These are phyloP conservation scores for Melitaea cinxia DNA, from an alignment of 1,140 invertebrate species.

Conservation along the genomic window DNA sequence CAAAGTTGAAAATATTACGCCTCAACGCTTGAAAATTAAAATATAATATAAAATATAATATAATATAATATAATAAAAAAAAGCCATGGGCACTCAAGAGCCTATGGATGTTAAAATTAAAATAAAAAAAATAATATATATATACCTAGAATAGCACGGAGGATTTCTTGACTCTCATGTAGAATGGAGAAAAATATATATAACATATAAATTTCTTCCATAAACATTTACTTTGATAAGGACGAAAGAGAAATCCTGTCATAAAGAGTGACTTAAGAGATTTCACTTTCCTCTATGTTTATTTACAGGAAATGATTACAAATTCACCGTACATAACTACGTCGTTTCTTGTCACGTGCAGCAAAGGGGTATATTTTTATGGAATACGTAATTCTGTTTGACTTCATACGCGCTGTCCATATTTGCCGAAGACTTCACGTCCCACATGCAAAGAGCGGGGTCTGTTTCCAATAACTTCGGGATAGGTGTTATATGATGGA, in stretches of 20 bases:
- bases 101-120: too few relatives aligned
- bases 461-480: conserved; percentile 43
- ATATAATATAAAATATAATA: too few relatives aligned
- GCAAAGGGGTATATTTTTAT: conserved; percentile 79
- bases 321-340: conserved; percentile 38
- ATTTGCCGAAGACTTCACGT: conserved; percentile 79
- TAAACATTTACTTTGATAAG: background rate
- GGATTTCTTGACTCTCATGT: too few relatives aligned
- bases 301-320: conserved; percentile 37
- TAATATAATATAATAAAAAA: too few relatives aligned
- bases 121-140: too few relatives aligned
- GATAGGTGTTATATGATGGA: background rate
- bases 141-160: too few relatives aligned
- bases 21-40: too few relatives aligned
- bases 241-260: background rate
- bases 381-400: conserved; percentile 81
- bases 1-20: too few relatives aligned
- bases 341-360: conserved; percentile 62
- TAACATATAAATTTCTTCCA: background rate
- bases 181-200: too few relatives aligned
- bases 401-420: conserved; percentile 81
- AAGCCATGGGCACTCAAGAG: too few relatives aligned
- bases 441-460: conserved; percentile 73
- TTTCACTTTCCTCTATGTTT: conserved; percentile 15
- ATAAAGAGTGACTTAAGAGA: conserved; percentile 4